Evolutionary conservation across 2,113 vertebrate species (phyloP).

Genomic region (Miniopterus natalensis): DNA sequence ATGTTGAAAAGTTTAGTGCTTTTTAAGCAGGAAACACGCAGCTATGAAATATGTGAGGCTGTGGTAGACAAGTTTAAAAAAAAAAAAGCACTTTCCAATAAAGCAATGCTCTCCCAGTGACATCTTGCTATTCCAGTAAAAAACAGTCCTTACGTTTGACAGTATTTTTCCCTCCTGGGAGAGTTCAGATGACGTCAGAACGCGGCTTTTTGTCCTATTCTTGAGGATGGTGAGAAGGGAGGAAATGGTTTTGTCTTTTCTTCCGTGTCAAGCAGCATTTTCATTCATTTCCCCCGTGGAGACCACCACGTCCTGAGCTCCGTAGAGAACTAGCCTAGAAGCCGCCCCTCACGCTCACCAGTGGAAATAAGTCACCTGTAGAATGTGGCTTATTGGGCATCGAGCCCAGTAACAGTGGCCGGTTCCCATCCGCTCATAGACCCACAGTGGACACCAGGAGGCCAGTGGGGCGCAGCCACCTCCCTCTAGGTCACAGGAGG

Average conservation of each 20-base stretch:
- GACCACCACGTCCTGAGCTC: background rate
- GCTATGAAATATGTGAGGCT: background rate
- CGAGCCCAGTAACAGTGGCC: background rate
- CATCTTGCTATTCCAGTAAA: background rate
- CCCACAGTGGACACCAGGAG: background rate
- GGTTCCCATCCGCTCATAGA: background rate
- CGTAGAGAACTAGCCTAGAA: background rate
- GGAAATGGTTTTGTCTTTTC: background rate
- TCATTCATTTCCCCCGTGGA: background rate
- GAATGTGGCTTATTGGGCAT: background rate
- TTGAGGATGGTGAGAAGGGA: background rate
- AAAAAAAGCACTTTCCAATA: background rate
- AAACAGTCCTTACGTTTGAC: background rate
- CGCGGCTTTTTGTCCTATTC: background rate
- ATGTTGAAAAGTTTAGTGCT: background rate
- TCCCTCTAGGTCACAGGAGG: too few species aligned
- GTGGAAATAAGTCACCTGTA: background rate
- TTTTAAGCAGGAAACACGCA: slow-evolving; percentile 34
- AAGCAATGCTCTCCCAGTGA: background rate
- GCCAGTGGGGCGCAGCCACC: rapidly evolving
- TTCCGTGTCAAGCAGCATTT: background rate
- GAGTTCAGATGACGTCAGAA: background rate
- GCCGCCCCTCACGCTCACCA: background rate
- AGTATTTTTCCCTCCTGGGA: background rate
- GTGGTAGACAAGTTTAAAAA: background rate